Evolutionary conservation across 1,140 invertebrate genomes (phyloP).

Genomic region (Trachelipus rathkii): DNA sequence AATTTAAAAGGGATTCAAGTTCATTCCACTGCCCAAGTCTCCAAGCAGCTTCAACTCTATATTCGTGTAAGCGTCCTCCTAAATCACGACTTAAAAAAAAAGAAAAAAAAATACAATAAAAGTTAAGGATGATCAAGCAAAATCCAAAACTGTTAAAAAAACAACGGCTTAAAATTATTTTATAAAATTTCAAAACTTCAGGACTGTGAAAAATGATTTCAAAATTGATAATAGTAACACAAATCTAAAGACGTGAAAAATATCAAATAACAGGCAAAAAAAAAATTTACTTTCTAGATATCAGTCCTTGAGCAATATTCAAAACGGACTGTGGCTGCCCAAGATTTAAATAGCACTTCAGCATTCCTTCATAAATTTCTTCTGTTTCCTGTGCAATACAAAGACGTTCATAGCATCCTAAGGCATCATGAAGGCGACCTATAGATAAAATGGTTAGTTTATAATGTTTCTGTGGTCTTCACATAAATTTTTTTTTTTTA

Average conservation of each 20-base stretch:
- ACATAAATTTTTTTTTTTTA: constrained; percentile 28
- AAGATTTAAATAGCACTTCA: constrained; percentile 55
- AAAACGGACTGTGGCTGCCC: constrained; percentile 56
- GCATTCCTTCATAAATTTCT: constrained; percentile 52
- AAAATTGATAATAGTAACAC: not conserved
- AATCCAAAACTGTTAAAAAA: not conserved
- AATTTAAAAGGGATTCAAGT: constrained; percentile 60
- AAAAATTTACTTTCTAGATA: constrained; percentile 48
- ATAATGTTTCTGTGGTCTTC: no score
- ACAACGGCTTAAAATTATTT: not conserved
- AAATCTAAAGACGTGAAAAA: not conserved
- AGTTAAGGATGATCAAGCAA: not conserved
- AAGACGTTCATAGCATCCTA: constrained; percentile 57
- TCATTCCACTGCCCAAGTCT: constrained; percentile 75
- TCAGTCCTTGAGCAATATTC: constrained; percentile 51
- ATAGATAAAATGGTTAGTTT: constrained; percentile 15
- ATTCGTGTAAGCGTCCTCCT: constrained; percentile 51
- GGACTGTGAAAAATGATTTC: not conserved
- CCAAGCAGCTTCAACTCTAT: constrained; percentile 77
- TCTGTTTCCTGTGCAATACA: constrained; percentile 50
- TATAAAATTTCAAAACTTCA: not conserved
- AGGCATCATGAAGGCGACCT: constrained; percentile 53
- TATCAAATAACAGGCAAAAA: not conserved
- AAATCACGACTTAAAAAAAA: constrained; percentile 46
- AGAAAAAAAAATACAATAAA: not conserved